Conservation (phyloP, 1,140 invertebrate genomes). For the Bombus pascuorum region DNA sequence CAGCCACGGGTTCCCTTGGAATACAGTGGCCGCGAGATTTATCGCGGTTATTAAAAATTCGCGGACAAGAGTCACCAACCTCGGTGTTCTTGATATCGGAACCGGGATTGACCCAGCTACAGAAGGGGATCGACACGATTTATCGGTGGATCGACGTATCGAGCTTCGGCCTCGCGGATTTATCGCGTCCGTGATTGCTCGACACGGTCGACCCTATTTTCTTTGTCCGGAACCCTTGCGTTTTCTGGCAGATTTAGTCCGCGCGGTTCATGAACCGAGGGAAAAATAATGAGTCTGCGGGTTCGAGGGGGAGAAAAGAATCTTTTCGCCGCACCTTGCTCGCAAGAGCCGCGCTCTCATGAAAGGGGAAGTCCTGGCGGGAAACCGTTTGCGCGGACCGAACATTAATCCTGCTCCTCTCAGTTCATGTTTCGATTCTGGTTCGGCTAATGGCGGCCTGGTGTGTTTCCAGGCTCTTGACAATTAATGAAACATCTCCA, state of each 20-base stretch:
- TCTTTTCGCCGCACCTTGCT: conserved; percentile 3
- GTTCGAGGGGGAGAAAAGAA: not conserved
- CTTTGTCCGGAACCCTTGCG: conserved; percentile 34
- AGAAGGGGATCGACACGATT: not conserved
- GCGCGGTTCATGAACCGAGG: not conserved
- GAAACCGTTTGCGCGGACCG: not conserved
- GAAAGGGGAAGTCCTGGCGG: not conserved
- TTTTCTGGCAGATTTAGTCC: conserved; percentile 35
- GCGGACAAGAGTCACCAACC: not conserved
- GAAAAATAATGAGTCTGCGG: conserved; percentile 59
- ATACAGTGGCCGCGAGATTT: not conserved
- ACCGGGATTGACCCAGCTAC: not conserved
- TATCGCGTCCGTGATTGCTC: conserved; percentile 29
- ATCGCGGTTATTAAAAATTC: conserved; percentile 45
- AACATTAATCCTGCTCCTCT: conserved; percentile 36
- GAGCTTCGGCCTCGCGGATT: not conserved
- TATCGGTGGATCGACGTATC: conserved; percentile 12
- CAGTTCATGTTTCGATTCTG: conserved; percentile 37
- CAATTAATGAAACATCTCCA: not conserved
- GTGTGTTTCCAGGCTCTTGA: not conserved
- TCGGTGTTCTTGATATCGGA: not conserved
- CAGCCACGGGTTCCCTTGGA: not conserved
- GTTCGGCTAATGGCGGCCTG: not conserved
- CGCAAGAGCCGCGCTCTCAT: not conserved
- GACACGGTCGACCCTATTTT: not conserved